These are phyloP conservation scores for Xenopus laevis DNA, from an alignment of 2,113 vertebrate genomes.

Conservation along the genomic window DNA sequence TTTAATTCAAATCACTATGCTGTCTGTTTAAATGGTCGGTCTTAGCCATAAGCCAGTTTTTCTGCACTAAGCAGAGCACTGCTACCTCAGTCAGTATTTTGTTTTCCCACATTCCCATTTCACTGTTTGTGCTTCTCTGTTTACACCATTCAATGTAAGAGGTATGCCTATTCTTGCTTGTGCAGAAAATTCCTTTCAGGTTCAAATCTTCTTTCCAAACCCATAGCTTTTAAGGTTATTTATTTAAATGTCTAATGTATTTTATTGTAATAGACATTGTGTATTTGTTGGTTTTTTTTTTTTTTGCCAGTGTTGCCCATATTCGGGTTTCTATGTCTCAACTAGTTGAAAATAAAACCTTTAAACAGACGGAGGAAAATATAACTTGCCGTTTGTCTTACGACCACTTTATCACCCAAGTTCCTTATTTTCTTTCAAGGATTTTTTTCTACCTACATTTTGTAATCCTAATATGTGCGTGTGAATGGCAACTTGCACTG, in stretches of 20 bases:
- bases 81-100: constrained; percentile 83
- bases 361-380: constrained; percentile 61
- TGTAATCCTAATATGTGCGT: constrained; percentile 39
- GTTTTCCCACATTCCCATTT: constrained; percentile 42
- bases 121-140: constrained; percentile 54
- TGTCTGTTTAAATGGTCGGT: constrained; percentile 49
- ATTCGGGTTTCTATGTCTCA: constrained; percentile 58
- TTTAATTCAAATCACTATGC: constrained; percentile 63
- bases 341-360: constrained; percentile 62
- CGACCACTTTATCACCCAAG: constrained; percentile 36
- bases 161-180: constrained; percentile 77
- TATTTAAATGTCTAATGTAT: constrained; percentile 79
- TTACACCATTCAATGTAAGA: constrained; percentile 71
- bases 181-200: constrained; percentile 78
- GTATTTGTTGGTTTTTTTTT: no score
- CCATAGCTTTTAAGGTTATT: constrained; percentile 73
- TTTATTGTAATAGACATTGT: constrained; percentile 69
- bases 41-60: constrained; percentile 74
- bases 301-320: constrained; percentile 69
- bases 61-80: constrained; percentile 83
- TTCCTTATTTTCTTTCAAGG: constrained; percentile 33
- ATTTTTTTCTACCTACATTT: constrained; percentile 45
- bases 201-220: constrained; percentile 55
- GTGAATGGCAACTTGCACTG: constrained; percentile 56
- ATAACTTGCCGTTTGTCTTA: constrained; percentile 57